A percentile compares a stretch with the other conserved stretches of the same genome.
phyloP scores from a whole-genome alignment of 2,888 invertebrate genomes.

The Microplitis deprimator region DNA sequence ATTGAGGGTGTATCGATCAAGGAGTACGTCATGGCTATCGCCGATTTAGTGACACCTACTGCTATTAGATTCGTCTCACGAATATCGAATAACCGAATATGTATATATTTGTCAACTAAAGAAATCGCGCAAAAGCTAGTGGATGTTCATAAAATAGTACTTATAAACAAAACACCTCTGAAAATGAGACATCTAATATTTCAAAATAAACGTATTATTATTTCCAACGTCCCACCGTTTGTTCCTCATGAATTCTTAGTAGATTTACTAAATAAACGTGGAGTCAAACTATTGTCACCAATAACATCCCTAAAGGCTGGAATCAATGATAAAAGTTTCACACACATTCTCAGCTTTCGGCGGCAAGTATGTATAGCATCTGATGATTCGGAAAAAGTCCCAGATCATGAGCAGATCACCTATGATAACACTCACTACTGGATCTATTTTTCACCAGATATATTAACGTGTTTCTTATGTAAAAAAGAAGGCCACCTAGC shows the following conservation, averaged over 20 bases:
- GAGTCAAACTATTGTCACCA: not conserved
- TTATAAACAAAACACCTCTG: slow-evolving; percentile 2
- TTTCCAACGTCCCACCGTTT: not conserved
- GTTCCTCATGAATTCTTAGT: not conserved
- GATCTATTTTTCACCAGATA: not conserved
- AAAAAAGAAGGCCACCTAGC: slow-evolving; percentile 12
- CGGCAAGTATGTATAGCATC: not conserved
- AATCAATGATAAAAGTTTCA: not conserved
- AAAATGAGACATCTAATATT: not conserved
- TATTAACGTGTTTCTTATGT: not conserved
- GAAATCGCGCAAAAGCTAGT: slow-evolving; percentile 32
- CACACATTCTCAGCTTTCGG: not conserved
- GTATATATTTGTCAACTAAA: slow-evolving; percentile 22
- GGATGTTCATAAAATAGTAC: slow-evolving; percentile 13
- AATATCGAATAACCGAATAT: not conserved
- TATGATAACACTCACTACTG: not conserved
- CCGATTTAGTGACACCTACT: not conserved
- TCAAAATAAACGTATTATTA: not conserved
- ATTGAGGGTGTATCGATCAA: not conserved
- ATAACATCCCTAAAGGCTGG: not conserved
- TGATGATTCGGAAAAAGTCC: not conserved
- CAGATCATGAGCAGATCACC: not conserved
- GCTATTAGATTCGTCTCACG: not conserved
- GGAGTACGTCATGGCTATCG: not conserved
- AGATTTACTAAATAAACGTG: not conserved